phyloP scores from a whole-genome alignment of 2,888 invertebrate genomes.

The Volucella inflata region DNA sequence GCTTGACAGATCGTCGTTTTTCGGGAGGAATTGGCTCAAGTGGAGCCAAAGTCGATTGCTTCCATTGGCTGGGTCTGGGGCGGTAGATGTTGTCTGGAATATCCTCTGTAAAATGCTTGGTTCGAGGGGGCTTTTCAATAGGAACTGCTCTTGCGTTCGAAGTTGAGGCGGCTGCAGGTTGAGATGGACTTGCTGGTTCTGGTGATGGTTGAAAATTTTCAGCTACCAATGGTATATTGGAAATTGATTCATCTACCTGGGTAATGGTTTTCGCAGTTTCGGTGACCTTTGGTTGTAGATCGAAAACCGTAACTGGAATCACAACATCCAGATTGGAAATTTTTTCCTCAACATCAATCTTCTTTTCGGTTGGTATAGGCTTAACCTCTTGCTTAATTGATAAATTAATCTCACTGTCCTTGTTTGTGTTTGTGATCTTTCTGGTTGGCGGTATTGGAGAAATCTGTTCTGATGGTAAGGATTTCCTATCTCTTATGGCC shows the following conservation, averaged over 20 bases:
- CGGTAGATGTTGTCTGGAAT: slow-evolving; percentile 44
- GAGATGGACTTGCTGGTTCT: slow-evolving; percentile 37
- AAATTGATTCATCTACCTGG: slow-evolving; percentile 7
- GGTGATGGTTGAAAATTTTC: slow-evolving; percentile 24
- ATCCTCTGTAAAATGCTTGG: slow-evolving; percentile 57
- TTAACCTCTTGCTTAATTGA: slow-evolving; percentile 31
- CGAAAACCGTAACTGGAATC: slow-evolving; percentile 64
- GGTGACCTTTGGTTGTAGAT: slow-evolving; percentile 63
- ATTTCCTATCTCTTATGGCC: slow-evolving; percentile 18
- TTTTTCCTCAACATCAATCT: slow-evolving; percentile 51
- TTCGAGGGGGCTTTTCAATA: slow-evolving; percentile 58
- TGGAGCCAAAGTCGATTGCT: slow-evolving; percentile 77
- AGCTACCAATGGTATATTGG: not conserved
- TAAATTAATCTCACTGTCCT: slow-evolving; percentile 16
- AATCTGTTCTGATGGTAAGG: not conserved
- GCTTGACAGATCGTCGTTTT: slow-evolving; percentile 81
- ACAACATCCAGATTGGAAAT: slow-evolving; percentile 38
- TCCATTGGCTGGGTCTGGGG: slow-evolving; percentile 75
- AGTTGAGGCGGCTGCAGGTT: slow-evolving; percentile 68
- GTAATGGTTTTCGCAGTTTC: slow-evolving; percentile 52
- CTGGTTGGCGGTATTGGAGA: slow-evolving; percentile 43
- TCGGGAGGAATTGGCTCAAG: slow-evolving; percentile 77
- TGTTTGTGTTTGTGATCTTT: slow-evolving; percentile 13
- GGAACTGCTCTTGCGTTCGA: slow-evolving; percentile 49
- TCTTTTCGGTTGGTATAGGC: not conserved